These are phyloP conservation scores for Crotalus helleri DNA, from an alignment of 2,113 vertebrate species.

Conservation along the genomic window DNA sequence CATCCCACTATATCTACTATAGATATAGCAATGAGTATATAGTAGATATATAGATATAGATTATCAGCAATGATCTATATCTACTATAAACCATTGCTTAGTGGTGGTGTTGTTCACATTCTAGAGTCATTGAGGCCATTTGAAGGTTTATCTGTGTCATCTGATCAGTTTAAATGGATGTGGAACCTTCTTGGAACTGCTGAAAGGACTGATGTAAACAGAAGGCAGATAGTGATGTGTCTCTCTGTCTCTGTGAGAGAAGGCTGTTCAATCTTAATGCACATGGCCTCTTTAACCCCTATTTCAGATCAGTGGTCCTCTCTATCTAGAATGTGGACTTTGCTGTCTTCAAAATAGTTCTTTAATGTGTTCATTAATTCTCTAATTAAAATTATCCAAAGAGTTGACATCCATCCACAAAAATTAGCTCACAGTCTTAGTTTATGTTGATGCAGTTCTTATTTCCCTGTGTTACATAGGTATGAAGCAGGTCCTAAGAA, in stretches of 20 bases:
- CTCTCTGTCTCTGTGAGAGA: neutral
- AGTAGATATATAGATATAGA: no score
- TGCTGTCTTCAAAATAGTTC: neutral
- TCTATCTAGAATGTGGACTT: neutral
- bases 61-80: no score
- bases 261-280: neutral
- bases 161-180: no score
- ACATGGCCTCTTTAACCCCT: neutral
- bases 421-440: neutral
- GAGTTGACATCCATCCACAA: neutral
- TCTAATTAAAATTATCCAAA: neutral
- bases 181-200: neutral
- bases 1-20: neutral
- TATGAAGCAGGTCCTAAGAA: neutral
- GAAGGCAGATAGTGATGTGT: neutral
- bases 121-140: no score
- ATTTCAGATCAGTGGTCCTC: no score
- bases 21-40: neutral
- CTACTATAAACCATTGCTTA: neutral
- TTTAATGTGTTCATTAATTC: neutral
- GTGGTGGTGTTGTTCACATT: neutral
- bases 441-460: neutral
- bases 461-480: neutral
- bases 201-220: neutral
- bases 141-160: no score